phyloP scores from a whole-genome alignment of 1,140 invertebrate species.

The Lepidurus apus region DNA sequence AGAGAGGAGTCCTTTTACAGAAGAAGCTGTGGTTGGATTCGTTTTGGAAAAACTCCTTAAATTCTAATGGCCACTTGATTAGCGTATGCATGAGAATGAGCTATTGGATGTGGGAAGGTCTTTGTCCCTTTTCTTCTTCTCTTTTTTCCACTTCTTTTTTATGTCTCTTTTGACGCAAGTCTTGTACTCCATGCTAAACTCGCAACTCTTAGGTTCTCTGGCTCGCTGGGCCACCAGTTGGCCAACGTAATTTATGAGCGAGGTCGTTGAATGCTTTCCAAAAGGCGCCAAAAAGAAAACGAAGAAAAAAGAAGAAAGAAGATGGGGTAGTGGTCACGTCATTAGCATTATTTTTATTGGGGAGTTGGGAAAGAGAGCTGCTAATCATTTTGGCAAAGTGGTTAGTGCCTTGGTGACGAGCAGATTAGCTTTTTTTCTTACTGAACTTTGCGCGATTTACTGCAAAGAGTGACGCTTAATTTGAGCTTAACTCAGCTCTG shows the following conservation, averaged over 20 bases:
- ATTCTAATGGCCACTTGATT: conserved; percentile 13
- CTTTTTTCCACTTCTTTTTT: too few species aligned
- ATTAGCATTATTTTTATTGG: conserved; percentile 13
- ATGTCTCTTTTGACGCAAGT: not conserved
- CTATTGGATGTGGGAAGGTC: not conserved
- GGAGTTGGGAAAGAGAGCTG: not conserved
- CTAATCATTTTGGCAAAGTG: not conserved
- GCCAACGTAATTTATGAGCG: not conserved
- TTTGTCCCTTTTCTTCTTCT: not conserved
- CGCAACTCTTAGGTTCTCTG: not conserved
- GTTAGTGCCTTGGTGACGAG: not conserved
- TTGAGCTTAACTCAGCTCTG: too few species aligned
- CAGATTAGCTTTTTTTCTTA: too few species aligned
- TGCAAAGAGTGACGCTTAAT: too few species aligned
- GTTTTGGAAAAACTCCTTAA: not conserved
- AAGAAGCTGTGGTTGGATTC: not conserved
- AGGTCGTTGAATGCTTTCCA: not conserved
- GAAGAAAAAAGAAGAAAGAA: not conserved
- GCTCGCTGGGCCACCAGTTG: not conserved
- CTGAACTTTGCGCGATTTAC: too few species aligned
- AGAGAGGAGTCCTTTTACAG: not conserved
- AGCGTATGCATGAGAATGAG: conserved; percentile 3
- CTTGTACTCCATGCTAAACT: not conserved
- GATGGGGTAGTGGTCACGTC: not conserved
- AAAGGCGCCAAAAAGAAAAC: not conserved